These are phyloP conservation scores for Corella eumyota DNA, from an alignment of 23 tunicate genomes.

Conservation along the genomic window DNA sequence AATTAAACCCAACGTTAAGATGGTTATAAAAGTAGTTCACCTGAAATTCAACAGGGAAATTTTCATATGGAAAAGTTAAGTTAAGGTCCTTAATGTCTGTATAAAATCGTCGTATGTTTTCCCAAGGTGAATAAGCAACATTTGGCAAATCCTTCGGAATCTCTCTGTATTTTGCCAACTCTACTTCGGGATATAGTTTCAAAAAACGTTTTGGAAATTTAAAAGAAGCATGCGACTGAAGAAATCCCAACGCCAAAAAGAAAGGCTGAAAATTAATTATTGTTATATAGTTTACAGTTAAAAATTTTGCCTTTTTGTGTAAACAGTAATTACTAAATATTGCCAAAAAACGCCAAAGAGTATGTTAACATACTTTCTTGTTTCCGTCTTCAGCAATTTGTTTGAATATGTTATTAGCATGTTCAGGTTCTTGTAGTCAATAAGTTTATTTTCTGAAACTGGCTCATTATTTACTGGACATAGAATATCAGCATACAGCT, in stretches of 20 bases:
- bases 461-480: too few relatives aligned
- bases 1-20: neutral
- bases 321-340: too few relatives aligned
- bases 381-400: too few relatives aligned
- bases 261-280: constrained; percentile 59
- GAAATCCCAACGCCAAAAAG: constrained; percentile 97
- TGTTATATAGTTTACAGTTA: neutral
- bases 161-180: constrained; percentile 57
- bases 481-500: too few relatives aligned
- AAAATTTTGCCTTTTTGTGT: too few relatives aligned
- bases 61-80: constrained; percentile 78
- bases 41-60: constrained; percentile 70
- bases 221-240: constrained; percentile 92
- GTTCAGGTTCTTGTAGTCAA: too few relatives aligned
- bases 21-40: neutral
- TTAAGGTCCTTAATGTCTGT: constrained; percentile 64
- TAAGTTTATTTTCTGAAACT: too few relatives aligned
- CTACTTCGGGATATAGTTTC: constrained; percentile 58
- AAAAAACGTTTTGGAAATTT: constrained; percentile 85
- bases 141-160: constrained; percentile 53
- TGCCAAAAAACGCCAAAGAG: too few relatives aligned
- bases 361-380: too few relatives aligned
- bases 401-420: too few relatives aligned
- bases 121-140: constrained; percentile 76
- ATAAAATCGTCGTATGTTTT: constrained; percentile 27